A percentile compares a stretch with the other conserved stretches of the same genome.
Evolutionary conservation across 2,888 invertebrate genomes (phyloP).

Genomic region (Mylabris sibirica): DNA sequence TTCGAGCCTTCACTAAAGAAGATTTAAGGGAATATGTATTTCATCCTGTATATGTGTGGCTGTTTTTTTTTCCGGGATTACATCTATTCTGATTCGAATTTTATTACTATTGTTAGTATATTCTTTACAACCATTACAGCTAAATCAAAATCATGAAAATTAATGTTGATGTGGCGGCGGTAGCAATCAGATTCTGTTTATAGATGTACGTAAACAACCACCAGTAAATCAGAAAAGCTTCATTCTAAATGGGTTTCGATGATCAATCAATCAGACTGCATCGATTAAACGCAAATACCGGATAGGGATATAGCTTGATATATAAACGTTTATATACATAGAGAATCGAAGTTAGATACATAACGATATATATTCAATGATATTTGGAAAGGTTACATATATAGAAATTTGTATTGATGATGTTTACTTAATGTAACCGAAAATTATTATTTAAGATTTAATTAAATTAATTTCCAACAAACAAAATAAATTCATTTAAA

Average conservation of each 20-base stretch:
- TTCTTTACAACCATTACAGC: background rate
- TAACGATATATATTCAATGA: background rate
- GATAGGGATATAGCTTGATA: background rate
- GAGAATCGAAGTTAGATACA: background rate
- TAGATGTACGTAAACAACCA: slow-evolving; percentile 28
- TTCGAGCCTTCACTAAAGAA: no score
- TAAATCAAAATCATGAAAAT: slow-evolving; percentile 2
- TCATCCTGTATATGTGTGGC: no score
- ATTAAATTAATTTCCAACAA: background rate
- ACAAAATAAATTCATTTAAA: background rate
- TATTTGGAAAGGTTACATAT: background rate
- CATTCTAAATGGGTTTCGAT: slow-evolving; percentile 31
- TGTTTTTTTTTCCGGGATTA: no score
- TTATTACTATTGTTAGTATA: background rate
- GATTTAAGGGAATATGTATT: no score
- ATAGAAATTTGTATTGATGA: slow-evolving; percentile 1
- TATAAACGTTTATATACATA: background rate
- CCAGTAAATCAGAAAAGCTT: slow-evolving; percentile 35
- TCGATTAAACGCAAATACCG: slow-evolving; percentile 35
- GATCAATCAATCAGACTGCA: slow-evolving; percentile 36
- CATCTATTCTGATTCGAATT: background rate
- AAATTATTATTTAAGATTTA: background rate
- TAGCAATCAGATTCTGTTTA: slow-evolving; percentile 30
- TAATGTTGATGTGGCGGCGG: slow-evolving; percentile 10
- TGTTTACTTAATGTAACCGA: background rate